Evolutionary conservation across 2,113 vertebrate genomes (phyloP).

Genomic region (Talpa occidentalis): DNA sequence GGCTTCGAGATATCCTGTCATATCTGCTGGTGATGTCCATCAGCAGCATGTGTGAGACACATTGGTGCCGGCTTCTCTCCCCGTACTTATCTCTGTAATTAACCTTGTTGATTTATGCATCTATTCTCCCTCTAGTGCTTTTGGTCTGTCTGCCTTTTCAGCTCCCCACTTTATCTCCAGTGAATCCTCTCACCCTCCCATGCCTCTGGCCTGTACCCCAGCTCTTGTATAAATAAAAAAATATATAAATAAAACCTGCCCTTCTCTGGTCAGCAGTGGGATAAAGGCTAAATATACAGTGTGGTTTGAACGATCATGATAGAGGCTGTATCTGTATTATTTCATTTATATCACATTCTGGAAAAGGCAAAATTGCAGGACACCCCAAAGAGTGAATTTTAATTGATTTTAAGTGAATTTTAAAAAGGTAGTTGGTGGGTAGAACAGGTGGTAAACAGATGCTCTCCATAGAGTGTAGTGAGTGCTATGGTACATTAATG

Average conservation of each 20-base stretch:
- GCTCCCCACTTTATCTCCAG: no score
- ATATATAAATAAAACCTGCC: slow-evolving; percentile 43
- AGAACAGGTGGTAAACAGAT: slow-evolving; percentile 60
- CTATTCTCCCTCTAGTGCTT: background rate
- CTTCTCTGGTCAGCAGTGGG: background rate
- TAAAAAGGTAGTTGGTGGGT: slow-evolving; percentile 23
- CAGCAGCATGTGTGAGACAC: background rate
- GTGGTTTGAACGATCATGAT: background rate
- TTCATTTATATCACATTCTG: slow-evolving; percentile 29
- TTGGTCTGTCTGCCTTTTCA: no score
- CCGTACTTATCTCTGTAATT: background rate
- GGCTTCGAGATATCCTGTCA: slow-evolving; percentile 20
- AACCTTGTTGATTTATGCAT: slow-evolving; percentile 28
- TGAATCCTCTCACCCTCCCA: no score
- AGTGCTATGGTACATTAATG: background rate
- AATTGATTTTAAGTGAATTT: slow-evolving; percentile 28
- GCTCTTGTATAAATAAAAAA: no score
- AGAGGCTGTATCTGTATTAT: background rate
- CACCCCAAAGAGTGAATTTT: background rate
- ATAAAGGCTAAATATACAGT: slow-evolving; percentile 7
- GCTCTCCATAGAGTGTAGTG: background rate
- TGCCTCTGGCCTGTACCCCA: no score
- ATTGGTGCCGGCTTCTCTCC: background rate
- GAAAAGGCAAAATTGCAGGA: slow-evolving; percentile 33
- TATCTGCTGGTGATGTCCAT: background rate